Evolutionary conservation across 2,888 invertebrate genomes (phyloP), one percentile per base, ranked within the genome.

Genomic region (Agonum fuliginosum): DNA sequence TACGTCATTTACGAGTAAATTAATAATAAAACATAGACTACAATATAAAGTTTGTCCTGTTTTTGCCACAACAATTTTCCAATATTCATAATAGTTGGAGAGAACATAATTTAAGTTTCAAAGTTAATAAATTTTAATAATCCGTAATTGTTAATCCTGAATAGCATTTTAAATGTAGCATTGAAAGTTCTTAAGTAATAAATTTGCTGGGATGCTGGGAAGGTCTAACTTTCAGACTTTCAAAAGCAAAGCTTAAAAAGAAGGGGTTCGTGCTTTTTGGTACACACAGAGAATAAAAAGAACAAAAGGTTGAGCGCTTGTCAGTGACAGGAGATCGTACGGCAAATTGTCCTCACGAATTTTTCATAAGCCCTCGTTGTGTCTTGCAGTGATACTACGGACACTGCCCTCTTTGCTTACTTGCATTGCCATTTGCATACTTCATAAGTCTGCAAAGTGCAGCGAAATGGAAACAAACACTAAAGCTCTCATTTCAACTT

Each of bases 201-300:
- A 58, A 58, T 58, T 24, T 19, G 4, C 27, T 24, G n/a, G n/a
- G n/a, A n/a, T n/a, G n/a, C n/a, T n/a, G n/a, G 30, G 5, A 58
- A 58, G 54, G 24, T 58, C 12, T 27, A 27, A 14, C 19, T 20
- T 2, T 12, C 48, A 48, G 48, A 10, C 54, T 48, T 48, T 58
- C 24, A 58, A 58, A 58, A 24, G 27, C 54, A 12, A 24, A 58
- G 54, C 54, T 58, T 58, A 58, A 58, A 58, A 58, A 24, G 54
- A n/a, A 27, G 27, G 54, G 6, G 24, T 27, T 27, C 54, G n/a
- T n/a, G n/a, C 54, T 58, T 58, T 48, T 58, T 24, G 24, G 54
- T 58, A 58, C 54, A 58, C 54, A 58, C n/a, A n/a, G 12, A 58
- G 54, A 58, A 27, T 58, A 24, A 58, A 58, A 58, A 58, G 54